Conservation (phyloP, 64 coral and sea anemone genomes). For the Stichodactyla mertensii region DNA sequence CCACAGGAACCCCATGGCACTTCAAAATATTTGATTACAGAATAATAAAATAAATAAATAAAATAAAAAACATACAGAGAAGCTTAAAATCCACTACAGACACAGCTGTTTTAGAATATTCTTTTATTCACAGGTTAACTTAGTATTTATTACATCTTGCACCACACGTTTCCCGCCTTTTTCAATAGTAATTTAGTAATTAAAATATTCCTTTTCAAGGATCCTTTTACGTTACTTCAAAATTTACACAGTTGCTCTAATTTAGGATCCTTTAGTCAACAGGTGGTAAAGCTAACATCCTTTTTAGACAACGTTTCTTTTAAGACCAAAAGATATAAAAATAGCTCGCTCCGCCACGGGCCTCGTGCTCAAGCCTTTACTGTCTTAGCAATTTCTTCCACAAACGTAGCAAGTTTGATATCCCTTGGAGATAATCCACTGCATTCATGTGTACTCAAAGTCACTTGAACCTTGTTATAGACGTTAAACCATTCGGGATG, state of each 20-base stretch:
- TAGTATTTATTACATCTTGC: neutral
- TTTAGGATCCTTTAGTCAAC: no score
- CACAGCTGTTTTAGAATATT: neutral
- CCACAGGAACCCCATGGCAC: neutral
- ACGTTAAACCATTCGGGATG: constrained; percentile 99
- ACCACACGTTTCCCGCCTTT: neutral
- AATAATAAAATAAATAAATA: no score
- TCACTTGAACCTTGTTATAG: constrained; percentile 98
- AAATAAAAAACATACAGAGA: neutral
- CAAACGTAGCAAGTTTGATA: constrained; percentile 85
- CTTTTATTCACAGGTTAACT: neutral
- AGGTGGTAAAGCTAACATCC: no score
- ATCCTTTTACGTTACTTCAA: neutral
- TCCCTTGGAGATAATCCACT: constrained; percentile 83
- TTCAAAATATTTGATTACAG: neutral
- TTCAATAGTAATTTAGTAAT: no score
- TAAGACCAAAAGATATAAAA: no score
- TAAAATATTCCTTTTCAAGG: no score
- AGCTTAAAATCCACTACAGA: neutral
- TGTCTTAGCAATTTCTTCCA: constrained; percentile 65
- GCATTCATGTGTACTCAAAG: constrained; percentile 89
- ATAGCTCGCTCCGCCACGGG: no score
- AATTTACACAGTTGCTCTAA: neutral
- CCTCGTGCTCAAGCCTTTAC: constrained; percentile 9
- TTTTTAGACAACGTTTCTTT: no score